Percentiles rank a stretch among this genome's conserved stretches.
Evolutionary conservation across 2,888 invertebrate species (phyloP).

Genomic region (Apomyelois bistriatella): DNA sequence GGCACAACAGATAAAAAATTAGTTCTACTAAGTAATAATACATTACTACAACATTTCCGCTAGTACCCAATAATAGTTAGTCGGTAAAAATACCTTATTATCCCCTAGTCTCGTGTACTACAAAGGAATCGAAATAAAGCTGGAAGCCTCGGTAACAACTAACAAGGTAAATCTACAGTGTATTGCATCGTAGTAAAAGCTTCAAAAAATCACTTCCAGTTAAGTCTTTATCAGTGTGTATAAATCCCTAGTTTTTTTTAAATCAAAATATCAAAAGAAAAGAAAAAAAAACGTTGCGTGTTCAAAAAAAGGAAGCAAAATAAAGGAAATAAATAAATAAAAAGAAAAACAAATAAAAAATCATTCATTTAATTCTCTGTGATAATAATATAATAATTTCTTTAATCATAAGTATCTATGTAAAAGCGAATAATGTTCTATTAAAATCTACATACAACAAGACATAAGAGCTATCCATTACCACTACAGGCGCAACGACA

Average conservation of each 20-base stretch:
- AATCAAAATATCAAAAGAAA: not conserved
- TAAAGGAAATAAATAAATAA: conserved; percentile 37
- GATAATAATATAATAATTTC: conserved; percentile 67
- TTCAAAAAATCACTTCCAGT: conserved; percentile 48
- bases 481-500: conserved; percentile 65
- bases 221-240: conserved; percentile 50
- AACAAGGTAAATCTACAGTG: conserved; percentile 14
- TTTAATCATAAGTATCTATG: conserved; percentile 59
- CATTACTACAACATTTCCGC: conserved; percentile 38
- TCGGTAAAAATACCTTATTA: conserved; percentile 36
- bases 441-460: conserved; percentile 69
- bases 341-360: conserved; percentile 51
- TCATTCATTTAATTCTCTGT: conserved; percentile 74
- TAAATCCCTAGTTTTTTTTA: conserved; percentile 49
- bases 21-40: conserved; percentile 29
- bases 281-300: conserved; percentile 2
- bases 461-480: conserved; percentile 55
- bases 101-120: conserved; percentile 28
- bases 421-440: conserved; percentile 63
- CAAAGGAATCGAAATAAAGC: conserved; percentile 12
- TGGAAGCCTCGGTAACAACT: conserved; percentile 20
- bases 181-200: conserved; percentile 29
- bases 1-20: conserved; percentile 28
- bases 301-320: conserved; percentile 33
- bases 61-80: conserved; percentile 43